Base-by-base conservation (phyloP, 2,113 vertebrate species). In the Chaenocephalus aceratus region DNA sequence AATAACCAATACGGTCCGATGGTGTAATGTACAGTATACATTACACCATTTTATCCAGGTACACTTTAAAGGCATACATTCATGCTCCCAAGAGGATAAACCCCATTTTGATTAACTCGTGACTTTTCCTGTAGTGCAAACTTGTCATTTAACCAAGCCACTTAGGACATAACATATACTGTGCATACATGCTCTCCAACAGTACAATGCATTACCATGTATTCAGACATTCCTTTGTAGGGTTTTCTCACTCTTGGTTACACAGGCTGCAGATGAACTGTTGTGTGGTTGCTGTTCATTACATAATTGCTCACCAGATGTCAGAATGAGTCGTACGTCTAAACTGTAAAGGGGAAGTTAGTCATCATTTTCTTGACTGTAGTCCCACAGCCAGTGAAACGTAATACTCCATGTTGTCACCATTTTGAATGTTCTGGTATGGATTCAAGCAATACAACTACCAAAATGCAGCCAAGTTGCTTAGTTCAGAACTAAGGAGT, bases 321-420 rank as follows among this genome's bases (percentile, higher is more conserved):
- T 46, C 36, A 57, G 21, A 72, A 64, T 77, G 84, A 79, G 84
- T 81, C 64, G 65, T 65, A 57, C 36, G 2, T 41, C 6, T 6
- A 15, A 14, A 46, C 23, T 26, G 9, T 10, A 45, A 89, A 77
- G 82, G 54, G 84, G 88, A 92, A 90, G 89, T 82, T 53, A 26
- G 75, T 58, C 36, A 48, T 54, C 23, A 59, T 68, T 8, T 64
- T 73, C 48, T 41, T 58, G 18, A 16, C 59, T 73, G 56, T 57
- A 78, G 59, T 30, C 58, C 30, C 46, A 30, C 49, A 63, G 34
- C 41, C 68, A 73, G 18, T 61, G 44, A 66, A 77, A 75, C 12
- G 0, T 73, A 21, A 83, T 46, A 23, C 45, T 58, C 30, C 62
- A 36, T n/a, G 65, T 4, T 52, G 1, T 54, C 23, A 75, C 56